Percentiles rank a stretch among this genome's conserved stretches.
These are phyloP conservation scores for Aurelia aurita complex sp. Pacific DNA, from an alignment of 30 jellyfish, hydroid and myxozoan genomes.

Conservation along the genomic window DNA sequence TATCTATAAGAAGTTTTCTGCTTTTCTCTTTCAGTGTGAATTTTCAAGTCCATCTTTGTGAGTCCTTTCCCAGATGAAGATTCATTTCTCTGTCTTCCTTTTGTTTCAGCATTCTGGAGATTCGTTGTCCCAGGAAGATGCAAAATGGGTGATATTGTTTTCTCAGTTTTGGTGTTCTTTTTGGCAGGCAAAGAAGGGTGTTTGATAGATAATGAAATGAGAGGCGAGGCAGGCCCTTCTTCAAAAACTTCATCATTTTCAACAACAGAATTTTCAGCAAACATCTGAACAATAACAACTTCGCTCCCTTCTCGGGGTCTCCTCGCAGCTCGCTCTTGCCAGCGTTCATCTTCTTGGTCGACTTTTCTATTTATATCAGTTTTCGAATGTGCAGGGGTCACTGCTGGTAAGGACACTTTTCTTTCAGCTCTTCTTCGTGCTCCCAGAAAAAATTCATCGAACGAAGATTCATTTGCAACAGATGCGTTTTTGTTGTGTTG, in stretches of 20 bases:
- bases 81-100: neutral
- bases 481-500: too few species aligned
- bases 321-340: too few species aligned
- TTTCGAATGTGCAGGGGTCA: too few species aligned
- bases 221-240: neutral
- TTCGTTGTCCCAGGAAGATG: neutral
- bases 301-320: slow-evolving; percentile 1
- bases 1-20: neutral
- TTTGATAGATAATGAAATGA: too few species aligned
- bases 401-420: too few species aligned
- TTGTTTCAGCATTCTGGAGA: neutral
- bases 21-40: slow-evolving; percentile 24
- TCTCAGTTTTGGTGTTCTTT: neutral
- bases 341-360: too few species aligned
- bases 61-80: slow-evolving; percentile 1
- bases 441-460: too few species aligned
- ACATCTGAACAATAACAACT: slow-evolving; percentile 40
- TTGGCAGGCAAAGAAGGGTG: neutral
- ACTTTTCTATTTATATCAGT: too few species aligned
- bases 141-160: neutral
- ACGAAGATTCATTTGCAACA: too few species aligned
- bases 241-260: neutral
- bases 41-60: slow-evolving; percentile 35
- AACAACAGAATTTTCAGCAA: slow-evolving; percentile 9
- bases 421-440: too few species aligned